phyloP scores from a whole-genome alignment of 2,113 vertebrate genomes.

The Noctilio leporinus region DNA sequence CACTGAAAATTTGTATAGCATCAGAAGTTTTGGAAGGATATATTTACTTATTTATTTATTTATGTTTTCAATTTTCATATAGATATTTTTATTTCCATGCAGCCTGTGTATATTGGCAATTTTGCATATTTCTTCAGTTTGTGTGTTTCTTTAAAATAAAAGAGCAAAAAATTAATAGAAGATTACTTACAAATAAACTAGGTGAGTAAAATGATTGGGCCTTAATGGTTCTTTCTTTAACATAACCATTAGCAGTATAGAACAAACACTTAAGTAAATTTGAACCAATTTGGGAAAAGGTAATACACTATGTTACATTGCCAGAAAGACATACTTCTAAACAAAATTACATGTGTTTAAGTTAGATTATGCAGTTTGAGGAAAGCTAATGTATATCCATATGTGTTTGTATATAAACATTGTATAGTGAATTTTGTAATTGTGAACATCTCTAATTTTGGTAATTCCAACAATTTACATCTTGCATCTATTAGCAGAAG shows the following conservation, averaged over 20 bases:
- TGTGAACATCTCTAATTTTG: background rate
- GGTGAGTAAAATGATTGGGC: background rate
- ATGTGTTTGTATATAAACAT: background rate
- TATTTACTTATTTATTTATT: too few relatives aligned
- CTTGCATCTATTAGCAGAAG: background rate
- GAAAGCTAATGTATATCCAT: background rate
- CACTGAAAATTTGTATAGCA: background rate
- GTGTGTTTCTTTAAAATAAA: background rate
- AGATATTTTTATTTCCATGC: background rate
- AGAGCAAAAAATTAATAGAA: background rate
- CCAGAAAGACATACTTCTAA: slow-evolving; percentile 42
- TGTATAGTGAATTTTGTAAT: background rate
- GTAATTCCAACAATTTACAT: background rate
- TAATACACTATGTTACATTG: slow-evolving; percentile 17
- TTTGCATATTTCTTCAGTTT: background rate
- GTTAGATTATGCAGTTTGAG: background rate
- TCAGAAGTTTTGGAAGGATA: background rate
- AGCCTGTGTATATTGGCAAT: background rate
- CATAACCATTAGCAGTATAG: background rate
- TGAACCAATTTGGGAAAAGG: slow-evolving; percentile 30
- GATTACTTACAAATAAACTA: slow-evolving; percentile 27
- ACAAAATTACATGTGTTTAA: slow-evolving; percentile 20
- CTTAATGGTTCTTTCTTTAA: slow-evolving; percentile 13
- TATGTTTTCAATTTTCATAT: background rate
- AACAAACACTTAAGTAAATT: slow-evolving; percentile 31